phyloP scores from a whole-genome alignment of 37 sponge, comb jelly and placozoan genomes.

The Chondrosia reniformis region DNA sequence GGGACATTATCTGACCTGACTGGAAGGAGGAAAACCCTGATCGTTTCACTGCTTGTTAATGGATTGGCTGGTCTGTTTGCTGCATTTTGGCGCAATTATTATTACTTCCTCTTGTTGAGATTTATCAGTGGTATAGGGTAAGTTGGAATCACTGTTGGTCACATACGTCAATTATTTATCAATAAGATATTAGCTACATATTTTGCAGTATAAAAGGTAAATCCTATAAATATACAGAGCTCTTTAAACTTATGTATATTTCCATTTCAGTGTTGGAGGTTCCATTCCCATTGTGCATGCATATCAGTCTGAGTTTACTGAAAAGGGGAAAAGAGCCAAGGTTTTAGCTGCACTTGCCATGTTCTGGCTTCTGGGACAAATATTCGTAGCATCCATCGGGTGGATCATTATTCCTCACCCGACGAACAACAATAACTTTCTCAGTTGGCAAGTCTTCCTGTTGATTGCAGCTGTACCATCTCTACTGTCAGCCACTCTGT shows the following conservation, averaged over 20 bases:
- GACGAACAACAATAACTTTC: neutral
- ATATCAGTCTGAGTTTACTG: conserved; percentile 60
- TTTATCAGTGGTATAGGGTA: conserved; percentile 77
- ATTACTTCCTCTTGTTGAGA: conserved; percentile 36
- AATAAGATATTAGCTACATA: no score
- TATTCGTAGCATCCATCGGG: conserved; percentile 50
- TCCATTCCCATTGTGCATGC: conserved; percentile 64
- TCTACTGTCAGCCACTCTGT: conserved; percentile 38
- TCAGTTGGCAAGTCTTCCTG: conserved; percentile 65
- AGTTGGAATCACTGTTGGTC: no score
- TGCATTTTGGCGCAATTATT: conserved; percentile 44
- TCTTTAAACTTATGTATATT: no score
- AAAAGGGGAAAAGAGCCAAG: conserved; percentile 50
- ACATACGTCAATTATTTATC: no score
- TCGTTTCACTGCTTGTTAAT: conserved; percentile 48
- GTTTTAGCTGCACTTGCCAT: conserved; percentile 43
- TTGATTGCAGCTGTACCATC: conserved; percentile 61
- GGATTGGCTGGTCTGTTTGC: conserved; percentile 50
- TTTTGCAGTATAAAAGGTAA: no score
- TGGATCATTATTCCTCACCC: conserved; percentile 55
- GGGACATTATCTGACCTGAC: conserved; percentile 52
- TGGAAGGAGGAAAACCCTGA: conserved; percentile 44
- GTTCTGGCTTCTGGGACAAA: conserved; percentile 54
- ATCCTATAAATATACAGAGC: no score
- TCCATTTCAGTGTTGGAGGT: conserved; percentile 75